Evolutionary conservation across 2,797 vertebrate genomes (phyloP), one percentile per base, ranked within the genome.

Genomic region (Siniperca undulata): DNA sequence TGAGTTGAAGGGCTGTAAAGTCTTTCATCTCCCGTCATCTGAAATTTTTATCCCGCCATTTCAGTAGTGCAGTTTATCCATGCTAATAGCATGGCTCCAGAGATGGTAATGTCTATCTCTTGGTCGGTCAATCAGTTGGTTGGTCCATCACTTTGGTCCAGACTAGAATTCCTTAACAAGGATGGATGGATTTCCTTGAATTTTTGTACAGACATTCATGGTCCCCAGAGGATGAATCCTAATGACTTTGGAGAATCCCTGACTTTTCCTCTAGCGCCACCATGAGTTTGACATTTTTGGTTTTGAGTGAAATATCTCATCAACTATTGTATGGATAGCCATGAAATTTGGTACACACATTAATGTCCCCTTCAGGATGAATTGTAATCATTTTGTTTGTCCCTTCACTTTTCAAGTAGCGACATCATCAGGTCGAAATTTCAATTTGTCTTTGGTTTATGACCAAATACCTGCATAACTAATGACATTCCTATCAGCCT

Each of bases 1-100:
- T 72, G 48, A 78, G 78, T 24, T 74, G 36, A 86, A 70, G 20
- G 55, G n/a, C 62, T 78, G 34, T 56, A 62, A 81, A 80, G 44
- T 42, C 46, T 80, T 86, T 87, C 44, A 74, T 80, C 68, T 60
- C 34, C 42, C 16, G 40, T 77, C 59, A 65, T 59, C 30, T 68
- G 34, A 64, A 60, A 58, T 78, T 55, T 74, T 27, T 46, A 67
- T 59, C 46, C 19, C 20, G 70, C 55, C 38, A 4, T 46, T 40
- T 68, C 61, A 62, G 59, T 58, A 16, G 58, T 77, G 24, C 56
- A 48, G 58, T 0, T 53, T n/a, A 53, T 4, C 62, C 17, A 27
- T 60, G 36, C n/a, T 72, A 48, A 62, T 55, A 62, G 44, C 20
- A 60, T 4, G 40, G 22, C 36, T 73, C 52, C 55, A 66, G 60